phyloP scores from a whole-genome alignment of 2,888 invertebrate species.

The Bellardia bayeri region DNA sequence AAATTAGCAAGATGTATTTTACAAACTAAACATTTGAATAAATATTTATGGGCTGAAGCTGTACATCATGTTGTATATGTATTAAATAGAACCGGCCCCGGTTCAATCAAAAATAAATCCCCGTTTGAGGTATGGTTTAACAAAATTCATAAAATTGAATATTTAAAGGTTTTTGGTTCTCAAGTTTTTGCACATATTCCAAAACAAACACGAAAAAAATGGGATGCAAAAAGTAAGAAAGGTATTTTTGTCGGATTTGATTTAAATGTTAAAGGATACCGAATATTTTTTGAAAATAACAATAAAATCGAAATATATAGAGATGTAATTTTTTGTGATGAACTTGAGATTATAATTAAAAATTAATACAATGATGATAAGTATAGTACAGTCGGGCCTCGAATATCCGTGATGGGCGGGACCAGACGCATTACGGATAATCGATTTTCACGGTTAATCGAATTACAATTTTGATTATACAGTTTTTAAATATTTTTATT shows the following conservation, averaged over 20 bases:
- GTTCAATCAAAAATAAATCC: constrained; percentile 16
- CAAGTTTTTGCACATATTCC: constrained; percentile 5
- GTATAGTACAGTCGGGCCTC: no score
- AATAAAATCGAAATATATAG: neutral
- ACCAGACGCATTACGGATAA: no score
- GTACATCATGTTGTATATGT: constrained; percentile 40
- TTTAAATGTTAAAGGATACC: constrained; percentile 77
- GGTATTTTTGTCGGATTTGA: constrained; percentile 78
- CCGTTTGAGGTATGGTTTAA: constrained; percentile 16
- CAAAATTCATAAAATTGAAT: constrained; percentile 14
- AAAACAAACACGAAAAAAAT: neutral
- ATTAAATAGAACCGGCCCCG: neutral
- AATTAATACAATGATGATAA: neutral
- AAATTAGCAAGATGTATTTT: no score
- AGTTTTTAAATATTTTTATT: no score
- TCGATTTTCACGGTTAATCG: no score
- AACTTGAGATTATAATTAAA: neutral
- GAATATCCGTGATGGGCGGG: no score
- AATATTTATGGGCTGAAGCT: constrained; percentile 19
- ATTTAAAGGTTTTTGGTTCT: constrained; percentile 18
- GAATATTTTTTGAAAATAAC: neutral
- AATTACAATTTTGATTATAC: no score
- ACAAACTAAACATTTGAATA: constrained; percentile 42
- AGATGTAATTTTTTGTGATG: neutral
- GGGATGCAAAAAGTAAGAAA: constrained; percentile 29